Base-by-base conservation (phyloP, 2,797 vertebrate genomes). In the Prionace glauca region DNA sequence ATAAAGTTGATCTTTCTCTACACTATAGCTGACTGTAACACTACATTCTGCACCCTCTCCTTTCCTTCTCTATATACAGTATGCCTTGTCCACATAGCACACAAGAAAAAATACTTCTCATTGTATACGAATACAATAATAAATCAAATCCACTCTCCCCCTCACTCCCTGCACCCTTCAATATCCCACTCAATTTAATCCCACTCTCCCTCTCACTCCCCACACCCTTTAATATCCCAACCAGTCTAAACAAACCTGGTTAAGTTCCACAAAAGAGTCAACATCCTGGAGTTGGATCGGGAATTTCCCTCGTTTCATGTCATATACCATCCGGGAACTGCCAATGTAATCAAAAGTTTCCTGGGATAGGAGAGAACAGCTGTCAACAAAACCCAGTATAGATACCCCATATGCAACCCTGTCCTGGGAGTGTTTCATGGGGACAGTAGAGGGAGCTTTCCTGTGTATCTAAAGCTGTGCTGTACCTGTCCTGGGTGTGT, bases 321-420 rank as follows among this genome's bases (percentile, higher is more conserved):
- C 99, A 0, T 98, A 99, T 29, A 99, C 99, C 98, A 99, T 98
- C 45, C 98, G 98, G 0, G 99, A 99, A 93, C 99, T 99, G 97
- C 99, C 99, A 3, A 99, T 99, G 98, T 99, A 99, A 96, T 99
- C 99, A 71, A 99, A 99, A 0, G 98, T 98, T 96, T 99, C 99
- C 99, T 99, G 97, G 1, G 2, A 88, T 12, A 26, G 1, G 50
- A 29, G 4, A 56, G 24, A 88, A 56, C 4, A 7, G 50, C 50
- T 7, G 3, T 56, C 14, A 84, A 41, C 79, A 11, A 79, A n/a
- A 32, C 32, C 1, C 74, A 8, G 11, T 32, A 2, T 29, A 79
- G 29, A 56, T 56, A 5, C 50, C 4, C 50, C 11, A 11, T n/a
- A 32, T 79, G 11, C 26, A 29, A 79, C 26, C 26, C 74, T 32